Evolutionary conservation across 1,140 invertebrate species (phyloP).

Genomic region (Lordiphosa clarofinis): DNA sequence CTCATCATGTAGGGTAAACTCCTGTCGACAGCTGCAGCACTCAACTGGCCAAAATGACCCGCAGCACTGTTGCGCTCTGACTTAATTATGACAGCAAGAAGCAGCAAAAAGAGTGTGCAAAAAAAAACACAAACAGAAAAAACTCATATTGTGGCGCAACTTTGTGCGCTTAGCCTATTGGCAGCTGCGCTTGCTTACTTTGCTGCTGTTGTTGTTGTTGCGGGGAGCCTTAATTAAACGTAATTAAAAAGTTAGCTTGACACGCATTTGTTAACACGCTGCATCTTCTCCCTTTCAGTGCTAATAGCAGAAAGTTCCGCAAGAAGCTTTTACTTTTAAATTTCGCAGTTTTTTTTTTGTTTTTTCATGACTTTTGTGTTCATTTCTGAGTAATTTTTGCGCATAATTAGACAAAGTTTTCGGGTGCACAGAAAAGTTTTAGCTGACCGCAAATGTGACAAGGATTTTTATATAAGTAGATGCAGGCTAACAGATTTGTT

Average conservation of each 20-base stretch:
- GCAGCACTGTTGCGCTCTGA: conserved; percentile 19
- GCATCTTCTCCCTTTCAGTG: conserved; percentile 19
- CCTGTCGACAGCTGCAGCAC: conserved; percentile 28
- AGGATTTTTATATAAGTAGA: conserved; percentile 25
- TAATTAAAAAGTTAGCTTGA: conserved; percentile 73
- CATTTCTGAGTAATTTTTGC: conserved; percentile 68
- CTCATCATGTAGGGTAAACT: not conserved
- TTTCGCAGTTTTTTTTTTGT: not conserved
- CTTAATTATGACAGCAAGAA: conserved; percentile 39
- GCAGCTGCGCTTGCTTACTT: conserved; percentile 46
- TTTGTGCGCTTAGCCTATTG: conserved; percentile 45
- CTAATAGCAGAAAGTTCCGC: conserved; percentile 44
- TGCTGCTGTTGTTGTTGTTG: conserved; percentile 34
- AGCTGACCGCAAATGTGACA: conserved; percentile 56
- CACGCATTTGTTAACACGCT: conserved; percentile 61
- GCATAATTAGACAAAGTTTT: conserved; percentile 75
- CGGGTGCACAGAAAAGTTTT: conserved; percentile 45
- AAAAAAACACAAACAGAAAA: conserved; percentile 4
- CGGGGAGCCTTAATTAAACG: conserved; percentile 61
- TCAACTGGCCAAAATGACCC: conserved; percentile 34
- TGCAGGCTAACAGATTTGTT: conserved; percentile 27
- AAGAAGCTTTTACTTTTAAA: conserved; percentile 40
- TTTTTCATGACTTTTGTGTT: conserved; percentile 50
- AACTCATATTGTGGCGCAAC: conserved; percentile 23
- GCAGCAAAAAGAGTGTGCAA: conserved; percentile 2